phyloP scores from a whole-genome alignment of 2,888 invertebrate genomes.

The Agrochola litura region DNA sequence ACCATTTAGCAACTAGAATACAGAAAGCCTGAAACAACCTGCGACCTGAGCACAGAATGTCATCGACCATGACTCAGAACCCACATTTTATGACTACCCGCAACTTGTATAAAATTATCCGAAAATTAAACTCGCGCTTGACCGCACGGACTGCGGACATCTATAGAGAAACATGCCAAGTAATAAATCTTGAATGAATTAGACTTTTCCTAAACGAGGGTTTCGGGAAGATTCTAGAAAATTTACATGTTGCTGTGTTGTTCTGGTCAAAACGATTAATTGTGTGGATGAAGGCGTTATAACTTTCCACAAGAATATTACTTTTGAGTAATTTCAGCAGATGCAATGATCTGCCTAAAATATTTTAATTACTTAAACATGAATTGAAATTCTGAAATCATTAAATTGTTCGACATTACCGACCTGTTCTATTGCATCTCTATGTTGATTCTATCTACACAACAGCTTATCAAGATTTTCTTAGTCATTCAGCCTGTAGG shows the following conservation, averaged over 20 bases:
- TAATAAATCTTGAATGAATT: background rate
- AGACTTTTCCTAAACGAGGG: background rate
- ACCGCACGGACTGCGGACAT: background rate
- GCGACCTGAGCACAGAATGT: background rate
- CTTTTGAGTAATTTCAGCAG: background rate
- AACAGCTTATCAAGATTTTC: background rate
- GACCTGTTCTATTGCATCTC: background rate
- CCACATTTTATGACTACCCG: background rate
- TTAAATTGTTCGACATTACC: background rate
- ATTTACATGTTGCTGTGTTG: background rate
- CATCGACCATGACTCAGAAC: background rate
- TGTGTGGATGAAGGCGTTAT: background rate
- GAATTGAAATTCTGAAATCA: background rate
- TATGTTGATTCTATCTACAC: background rate
- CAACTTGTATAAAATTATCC: background rate
- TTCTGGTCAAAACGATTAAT: background rate
- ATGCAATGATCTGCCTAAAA: background rate
- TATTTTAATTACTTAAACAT: background rate
- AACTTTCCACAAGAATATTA: background rate
- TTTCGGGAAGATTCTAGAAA: background rate
- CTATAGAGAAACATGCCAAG: background rate
- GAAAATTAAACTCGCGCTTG: background rate
- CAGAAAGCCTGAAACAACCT: background rate
- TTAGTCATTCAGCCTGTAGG: background rate
- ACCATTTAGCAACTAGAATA: background rate